A percentile compares a stretch with the other conserved stretches of the same genome.
These are phyloP conservation scores for Ahaetulla prasina DNA, from an alignment of 2,113 vertebrate genomes.

Conservation along the genomic window DNA sequence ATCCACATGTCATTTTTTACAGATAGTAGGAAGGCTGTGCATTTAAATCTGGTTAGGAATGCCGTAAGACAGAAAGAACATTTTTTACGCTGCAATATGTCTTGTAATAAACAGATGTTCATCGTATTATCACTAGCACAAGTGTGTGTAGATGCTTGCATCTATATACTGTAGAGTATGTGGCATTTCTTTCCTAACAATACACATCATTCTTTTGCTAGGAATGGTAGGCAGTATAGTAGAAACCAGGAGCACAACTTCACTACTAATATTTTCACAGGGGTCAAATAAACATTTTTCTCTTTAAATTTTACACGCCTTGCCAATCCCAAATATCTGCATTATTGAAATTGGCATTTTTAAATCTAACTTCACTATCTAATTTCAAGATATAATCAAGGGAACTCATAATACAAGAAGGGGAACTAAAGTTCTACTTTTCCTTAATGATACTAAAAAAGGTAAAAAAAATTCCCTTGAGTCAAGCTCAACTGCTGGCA, in stretches of 20 bases:
- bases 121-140: not conserved
- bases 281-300: not conserved
- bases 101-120: constrained; percentile 5
- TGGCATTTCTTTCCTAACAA: not conserved
- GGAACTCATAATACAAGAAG: not conserved
- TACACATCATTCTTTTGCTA: not conserved
- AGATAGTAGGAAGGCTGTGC: not conserved
- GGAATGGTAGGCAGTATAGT: not conserved
- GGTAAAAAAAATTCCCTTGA: not conserved
- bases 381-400: not conserved
- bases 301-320: not conserved
- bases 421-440: not conserved
- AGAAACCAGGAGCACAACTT: not conserved
- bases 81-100: not conserved
- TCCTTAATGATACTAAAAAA: not conserved
- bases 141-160: not conserved
- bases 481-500: not conserved
- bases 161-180: not conserved
- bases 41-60: not conserved
- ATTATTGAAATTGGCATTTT: not conserved
- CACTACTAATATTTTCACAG: not conserved
- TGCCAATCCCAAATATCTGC: not conserved
- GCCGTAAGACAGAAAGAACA: not conserved
- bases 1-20: constrained; percentile 15
- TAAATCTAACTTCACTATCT: not conserved